A percentile compares a stretch with the other conserved stretches of the same genome.
These are phyloP conservation scores for Epizoanthus scotinus DNA, from an alignment of 92 coral and sea anemone genomes.

Conservation along the genomic window DNA sequence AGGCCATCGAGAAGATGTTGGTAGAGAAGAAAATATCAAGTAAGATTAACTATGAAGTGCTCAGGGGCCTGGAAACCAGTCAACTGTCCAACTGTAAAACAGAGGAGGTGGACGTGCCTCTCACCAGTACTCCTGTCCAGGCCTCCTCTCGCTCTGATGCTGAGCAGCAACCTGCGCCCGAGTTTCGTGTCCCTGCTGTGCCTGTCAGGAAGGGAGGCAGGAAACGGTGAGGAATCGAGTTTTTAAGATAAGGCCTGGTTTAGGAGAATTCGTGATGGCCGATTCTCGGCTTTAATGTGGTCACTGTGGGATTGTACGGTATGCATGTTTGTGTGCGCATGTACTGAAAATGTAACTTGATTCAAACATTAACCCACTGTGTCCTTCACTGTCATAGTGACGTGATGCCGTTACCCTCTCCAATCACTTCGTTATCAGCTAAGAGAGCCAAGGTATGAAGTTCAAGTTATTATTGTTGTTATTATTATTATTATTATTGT, in stretches of 20 bases:
- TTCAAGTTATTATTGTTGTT: too few species aligned
- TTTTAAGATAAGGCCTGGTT: not conserved
- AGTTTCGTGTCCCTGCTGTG: conserved; percentile 73
- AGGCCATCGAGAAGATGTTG: conserved; percentile 97
- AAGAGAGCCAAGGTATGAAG: conserved; percentile 31
- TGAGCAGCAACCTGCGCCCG: conserved; percentile 27
- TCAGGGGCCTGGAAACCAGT: conserved; percentile 87
- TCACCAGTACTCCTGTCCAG: conserved; percentile 48
- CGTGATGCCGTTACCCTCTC: not conserved
- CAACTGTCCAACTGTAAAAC: conserved; percentile 45
- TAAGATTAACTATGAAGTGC: conserved; percentile 95
- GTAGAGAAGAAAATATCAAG: conserved; percentile 96
- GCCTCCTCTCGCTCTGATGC: conserved; percentile 31
- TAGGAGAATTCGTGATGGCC: not conserved
- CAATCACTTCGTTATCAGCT: not conserved
- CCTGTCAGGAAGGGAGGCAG: conserved; percentile 68
- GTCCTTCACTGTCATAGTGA: not conserved
- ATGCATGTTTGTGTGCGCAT: too few species aligned
- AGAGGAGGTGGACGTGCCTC: conserved; percentile 32
- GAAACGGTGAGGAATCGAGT: conserved; percentile 58
- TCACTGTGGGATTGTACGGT: too few species aligned
- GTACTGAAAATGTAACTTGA: not conserved
- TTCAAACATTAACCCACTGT: not conserved
- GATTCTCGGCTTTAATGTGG: too few species aligned
- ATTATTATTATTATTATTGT: too few species aligned